Evolutionary conservation across 2,797 vertebrate species (phyloP), one percentile per base, ranked within the genome.

Genomic region (Lepus townsendii): DNA sequence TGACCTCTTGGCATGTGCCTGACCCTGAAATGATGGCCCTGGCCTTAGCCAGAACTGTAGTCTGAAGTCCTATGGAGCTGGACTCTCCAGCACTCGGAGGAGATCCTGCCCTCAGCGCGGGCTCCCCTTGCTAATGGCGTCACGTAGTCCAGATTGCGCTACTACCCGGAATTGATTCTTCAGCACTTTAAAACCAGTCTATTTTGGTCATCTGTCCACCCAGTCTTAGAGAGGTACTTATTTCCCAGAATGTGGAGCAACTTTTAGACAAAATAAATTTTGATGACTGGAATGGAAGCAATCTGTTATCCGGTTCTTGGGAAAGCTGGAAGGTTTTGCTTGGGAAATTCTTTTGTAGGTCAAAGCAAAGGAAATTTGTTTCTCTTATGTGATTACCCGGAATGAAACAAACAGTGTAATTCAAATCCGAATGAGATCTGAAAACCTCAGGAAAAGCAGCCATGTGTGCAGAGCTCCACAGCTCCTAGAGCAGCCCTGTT

Each of bases 181-280:
- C 93, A 92, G 83, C 92, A 89, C 86, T 96, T 95, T 96, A 69
- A 95, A 96, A 93, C 92, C 42, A 32, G 73, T 96, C 88, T 96
- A 95, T 95, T 97, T 97, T 92, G 65, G 89, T 93, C 95, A 90
- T 76, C 82, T 86, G 93, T 86, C 63, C 35, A 8, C 66, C 19
- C 5, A 50, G 38, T 93, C 85, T 92, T 83, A 95, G 89, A 96
- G 68, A 90, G 60, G 22, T 83, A 95, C 95, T 96, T 96, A 96
- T 96, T 97, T 97, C 95, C 96, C 92, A 96, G 95, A 97, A 96
- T 69, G 83, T 92, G 50, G 68, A 80, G 62, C 83, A 82, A 94
- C 65, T 94, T 62, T 71, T 86, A 91, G 77, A 91, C 62, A 94
- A 94, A 96, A 95, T 92, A 93, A 95, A 89, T 92, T 95, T 78